Evolutionary conservation across 2,797 vertebrate species (phyloP).

Genomic region (Meda fulgida): DNA sequence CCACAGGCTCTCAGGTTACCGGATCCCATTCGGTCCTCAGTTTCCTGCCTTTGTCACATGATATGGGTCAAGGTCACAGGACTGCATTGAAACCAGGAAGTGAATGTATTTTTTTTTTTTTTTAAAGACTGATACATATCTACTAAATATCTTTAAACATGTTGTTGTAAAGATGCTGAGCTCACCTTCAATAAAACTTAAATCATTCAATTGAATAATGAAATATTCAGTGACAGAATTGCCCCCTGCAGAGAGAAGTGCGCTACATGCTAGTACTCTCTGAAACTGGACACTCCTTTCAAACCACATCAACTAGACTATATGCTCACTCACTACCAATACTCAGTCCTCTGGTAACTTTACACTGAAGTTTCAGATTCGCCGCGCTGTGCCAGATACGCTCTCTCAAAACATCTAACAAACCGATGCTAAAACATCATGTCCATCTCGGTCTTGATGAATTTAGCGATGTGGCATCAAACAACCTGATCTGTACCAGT

Average conservation of each 20-base stretch:
- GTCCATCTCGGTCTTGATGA: not conserved
- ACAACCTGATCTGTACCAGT: conserved; percentile 24
- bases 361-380: conserved; percentile 46
- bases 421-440: conserved; percentile 1
- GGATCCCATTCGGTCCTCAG: conserved; percentile 66
- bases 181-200: conserved; percentile 55
- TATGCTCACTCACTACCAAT: conserved; percentile 40
- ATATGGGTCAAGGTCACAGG: conserved; percentile 58
- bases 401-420: not conserved
- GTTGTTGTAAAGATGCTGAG: not conserved
- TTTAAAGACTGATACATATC: too few relatives aligned
- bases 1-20: conserved; percentile 69
- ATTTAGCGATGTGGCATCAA: not conserved
- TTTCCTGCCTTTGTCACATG: conserved; percentile 55
- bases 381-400: conserved; percentile 8
- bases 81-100: conserved; percentile 53
- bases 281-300: conserved; percentile 55
- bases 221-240: conserved; percentile 65
- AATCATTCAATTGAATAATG: conserved; percentile 61
- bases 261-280: conserved; percentile 33
- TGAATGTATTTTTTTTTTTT: too few relatives aligned
- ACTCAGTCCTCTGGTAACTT: conserved; percentile 47
- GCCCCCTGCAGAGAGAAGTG: conserved; percentile 37
- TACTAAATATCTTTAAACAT: conserved; percentile 36
- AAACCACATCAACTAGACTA: conserved; percentile 40